Evolutionary conservation across 2,888 invertebrate species (phyloP), one percentile per base, ranked within the genome.

Genomic region (Temnothorax ravouxi): DNA sequence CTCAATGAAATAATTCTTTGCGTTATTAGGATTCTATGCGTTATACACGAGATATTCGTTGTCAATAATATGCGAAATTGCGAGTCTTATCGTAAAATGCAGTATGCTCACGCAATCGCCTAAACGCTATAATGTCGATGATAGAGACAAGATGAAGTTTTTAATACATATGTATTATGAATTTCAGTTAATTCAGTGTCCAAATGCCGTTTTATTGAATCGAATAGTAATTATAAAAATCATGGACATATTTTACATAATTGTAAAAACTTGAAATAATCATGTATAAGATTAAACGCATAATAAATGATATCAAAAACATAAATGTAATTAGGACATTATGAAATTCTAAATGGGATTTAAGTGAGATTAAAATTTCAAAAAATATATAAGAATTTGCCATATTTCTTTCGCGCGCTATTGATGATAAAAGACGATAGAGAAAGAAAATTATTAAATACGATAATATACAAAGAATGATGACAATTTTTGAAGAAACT

Each of bases 1-100:
- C 47, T 29, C 34, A 56, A 5, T 41, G 56, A 29, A 82, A 86
- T 76, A 62, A 71, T 75, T 71, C 66, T 75, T 84, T 54, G 47
- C 62, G 52, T 69, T 47, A 34, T 69, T 47, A 34, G 34, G 5
- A 47, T 79, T 59, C 4, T 77, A 44, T 13, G 18, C 47, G 72
- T 72, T 59, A 21, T 34, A 13, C 38, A 18, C 38, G 41, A 62
- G 18, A 67, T 69, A 71, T 67, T 66, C 15, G 47, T 50, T 38
- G 13, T 21, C 38, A 21, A 6, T 76, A 38, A 76, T 50, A 66
- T 38, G 47, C 34, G n/a, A 62, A 64, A 50, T 21, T 34, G 21
- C 13, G 41, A 34, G 6, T n/a, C 50, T 69, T 9, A 21, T 34
- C 5, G 13, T 34, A 72, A 25, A 72, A 72, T 79, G 59, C 61